Percentiles rank a stretch among this genome's conserved stretches.
Evolutionary conservation across 1,140 invertebrate genomes (phyloP).

Genomic region (Spodoptera frugiperda): DNA sequence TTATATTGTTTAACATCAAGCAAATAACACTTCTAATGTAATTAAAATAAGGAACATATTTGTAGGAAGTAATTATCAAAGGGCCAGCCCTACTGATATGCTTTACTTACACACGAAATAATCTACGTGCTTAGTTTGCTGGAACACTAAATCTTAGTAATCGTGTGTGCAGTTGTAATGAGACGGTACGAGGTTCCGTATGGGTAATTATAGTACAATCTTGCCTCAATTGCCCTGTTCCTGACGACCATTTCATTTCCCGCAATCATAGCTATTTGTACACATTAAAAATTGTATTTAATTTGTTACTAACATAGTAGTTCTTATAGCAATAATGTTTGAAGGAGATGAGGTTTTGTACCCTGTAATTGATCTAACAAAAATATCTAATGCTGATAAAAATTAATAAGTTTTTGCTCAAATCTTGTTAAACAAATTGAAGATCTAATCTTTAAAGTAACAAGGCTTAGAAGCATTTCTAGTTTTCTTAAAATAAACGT

Average conservation of each 20-base stretch:
- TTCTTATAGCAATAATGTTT: too few species aligned
- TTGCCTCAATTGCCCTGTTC: slow-evolving; percentile 14
- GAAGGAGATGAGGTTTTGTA: too few species aligned
- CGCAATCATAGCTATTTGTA: slow-evolving; percentile 22
- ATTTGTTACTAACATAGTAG: background rate
- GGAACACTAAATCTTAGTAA: slow-evolving; percentile 49
- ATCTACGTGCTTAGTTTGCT: slow-evolving; percentile 38
- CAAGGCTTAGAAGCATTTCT: background rate
- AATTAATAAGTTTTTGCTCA: background rate
- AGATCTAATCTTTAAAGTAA: slow-evolving; percentile 8
- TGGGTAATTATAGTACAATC: slow-evolving; percentile 41
- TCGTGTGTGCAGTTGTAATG: slow-evolving; percentile 45
- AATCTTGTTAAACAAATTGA: slow-evolving; percentile 5
- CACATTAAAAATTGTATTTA: background rate
- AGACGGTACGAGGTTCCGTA: slow-evolving; percentile 17
- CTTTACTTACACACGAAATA: slow-evolving; percentile 41
- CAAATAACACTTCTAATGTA: too few species aligned
- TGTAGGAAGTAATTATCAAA: background rate
- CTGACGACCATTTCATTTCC: slow-evolving; percentile 22
- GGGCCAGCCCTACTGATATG: slow-evolving; percentile 16
- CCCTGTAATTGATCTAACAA: background rate
- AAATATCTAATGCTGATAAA: background rate
- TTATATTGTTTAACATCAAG: too few species aligned
- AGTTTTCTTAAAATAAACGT: background rate
- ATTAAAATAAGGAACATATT: background rate